These are phyloP conservation scores for Catharus fuscescens DNA, from an alignment of 2,113 vertebrate species.

Conservation along the genomic window DNA sequence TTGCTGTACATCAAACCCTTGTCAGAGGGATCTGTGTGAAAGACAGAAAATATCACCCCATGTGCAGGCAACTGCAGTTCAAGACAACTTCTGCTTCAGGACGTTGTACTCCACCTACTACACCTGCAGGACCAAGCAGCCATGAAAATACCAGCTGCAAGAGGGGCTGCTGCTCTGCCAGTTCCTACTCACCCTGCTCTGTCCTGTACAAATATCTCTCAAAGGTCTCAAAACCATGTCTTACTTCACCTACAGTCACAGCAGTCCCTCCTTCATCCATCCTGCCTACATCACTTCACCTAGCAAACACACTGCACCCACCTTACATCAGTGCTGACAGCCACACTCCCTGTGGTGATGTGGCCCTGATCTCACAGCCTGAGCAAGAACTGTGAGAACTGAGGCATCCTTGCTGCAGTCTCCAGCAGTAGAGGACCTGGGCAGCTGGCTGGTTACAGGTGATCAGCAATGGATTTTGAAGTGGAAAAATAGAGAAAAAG, in stretches of 20 bases:
- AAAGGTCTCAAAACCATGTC: background rate
- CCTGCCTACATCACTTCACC: background rate
- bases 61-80: background rate
- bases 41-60: background rate
- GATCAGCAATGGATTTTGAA: background rate
- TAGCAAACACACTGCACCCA: background rate
- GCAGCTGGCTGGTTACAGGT: background rate
- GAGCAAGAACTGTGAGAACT: background rate
- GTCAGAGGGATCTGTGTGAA: background rate
- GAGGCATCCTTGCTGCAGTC: background rate
- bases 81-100: background rate
- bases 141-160: background rate
- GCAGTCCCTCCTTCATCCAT: background rate
- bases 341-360: rapidly evolving
- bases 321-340: background rate
- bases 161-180: background rate
- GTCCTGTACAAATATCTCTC: background rate
- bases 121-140: background rate
- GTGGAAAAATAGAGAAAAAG: background rate
- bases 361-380: background rate
- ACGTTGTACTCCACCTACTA: background rate
- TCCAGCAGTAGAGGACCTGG: rapidly evolving
- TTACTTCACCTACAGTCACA: background rate
- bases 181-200: background rate
- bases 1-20: background rate